Percentiles rank a stretch among this genome's conserved stretches.
phyloP scores from a whole-genome alignment of 2,797 vertebrate genomes.

The Martes flavigula region DNA sequence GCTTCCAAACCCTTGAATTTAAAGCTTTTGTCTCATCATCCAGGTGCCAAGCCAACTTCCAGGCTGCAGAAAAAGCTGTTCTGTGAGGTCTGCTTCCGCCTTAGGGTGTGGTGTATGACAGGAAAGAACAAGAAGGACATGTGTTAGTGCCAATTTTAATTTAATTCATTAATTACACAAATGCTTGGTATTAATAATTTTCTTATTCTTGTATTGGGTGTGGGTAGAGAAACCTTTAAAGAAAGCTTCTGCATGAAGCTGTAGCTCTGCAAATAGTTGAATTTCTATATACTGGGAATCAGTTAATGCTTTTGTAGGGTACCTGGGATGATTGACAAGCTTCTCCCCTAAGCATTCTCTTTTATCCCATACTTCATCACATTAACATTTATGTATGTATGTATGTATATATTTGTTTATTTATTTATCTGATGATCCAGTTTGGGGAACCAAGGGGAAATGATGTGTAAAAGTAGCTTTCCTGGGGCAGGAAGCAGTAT shows the following conservation, averaged over 20 bases:
- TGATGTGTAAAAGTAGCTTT: neutral
- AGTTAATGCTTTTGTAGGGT: neutral
- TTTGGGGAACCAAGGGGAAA: neutral
- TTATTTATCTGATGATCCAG: neutral
- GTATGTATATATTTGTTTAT: too few relatives aligned
- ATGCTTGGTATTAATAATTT: slow-evolving; percentile 1
- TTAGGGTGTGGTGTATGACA: neutral
- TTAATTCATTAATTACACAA: slow-evolving; percentile 23
- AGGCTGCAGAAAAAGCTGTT: neutral
- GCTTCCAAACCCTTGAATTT: neutral
- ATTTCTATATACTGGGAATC: neutral
- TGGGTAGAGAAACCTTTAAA: neutral
- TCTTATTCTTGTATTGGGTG: neutral
- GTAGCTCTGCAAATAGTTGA: neutral
- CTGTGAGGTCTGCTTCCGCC: neutral
- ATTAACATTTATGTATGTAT: neutral
- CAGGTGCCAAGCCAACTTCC: slow-evolving; percentile 13
- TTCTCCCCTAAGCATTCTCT: neutral
- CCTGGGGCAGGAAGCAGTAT: fast-evolving
- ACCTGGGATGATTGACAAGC: neutral
- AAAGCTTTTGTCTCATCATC: slow-evolving; percentile 26
- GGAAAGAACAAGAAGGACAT: slow-evolving; percentile 18
- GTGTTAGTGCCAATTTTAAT: slow-evolving; percentile 1
- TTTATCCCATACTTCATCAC: neutral
- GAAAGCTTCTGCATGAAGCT: neutral